Evolutionary conservation across 2,113 vertebrate genomes (phyloP).

Genomic region (Nesoenas mayeri): DNA sequence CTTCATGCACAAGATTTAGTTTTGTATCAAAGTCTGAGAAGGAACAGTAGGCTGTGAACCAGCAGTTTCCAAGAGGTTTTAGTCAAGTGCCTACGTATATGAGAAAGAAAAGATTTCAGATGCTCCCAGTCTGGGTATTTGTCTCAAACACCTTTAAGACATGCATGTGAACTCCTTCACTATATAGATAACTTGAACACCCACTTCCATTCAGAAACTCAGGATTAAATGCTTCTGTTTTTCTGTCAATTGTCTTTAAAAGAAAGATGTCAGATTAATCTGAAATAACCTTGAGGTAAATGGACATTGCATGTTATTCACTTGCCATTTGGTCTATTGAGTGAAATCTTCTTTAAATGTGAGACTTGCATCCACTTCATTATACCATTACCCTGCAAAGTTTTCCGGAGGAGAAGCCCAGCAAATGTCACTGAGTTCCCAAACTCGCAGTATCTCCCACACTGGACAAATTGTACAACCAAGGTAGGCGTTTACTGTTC

Average conservation of each 20-base stretch:
- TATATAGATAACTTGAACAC: rapidly evolving
- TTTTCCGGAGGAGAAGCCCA: neutral
- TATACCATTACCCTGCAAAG: neutral
- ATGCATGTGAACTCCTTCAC: neutral
- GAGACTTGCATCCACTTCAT: neutral
- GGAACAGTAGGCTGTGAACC: neutral
- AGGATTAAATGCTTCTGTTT: neutral
- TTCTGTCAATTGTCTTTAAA: neutral
- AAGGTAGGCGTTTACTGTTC: neutral
- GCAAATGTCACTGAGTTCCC: neutral
- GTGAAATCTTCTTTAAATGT: neutral
- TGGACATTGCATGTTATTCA: neutral
- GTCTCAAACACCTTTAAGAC: neutral
- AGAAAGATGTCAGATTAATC: neutral
- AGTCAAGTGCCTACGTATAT: neutral
- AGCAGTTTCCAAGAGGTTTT: neutral
- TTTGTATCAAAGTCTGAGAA: neutral
- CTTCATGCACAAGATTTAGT: neutral
- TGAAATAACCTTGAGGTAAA: neutral
- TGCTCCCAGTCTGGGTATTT: neutral
- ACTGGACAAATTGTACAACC: neutral
- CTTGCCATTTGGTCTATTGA: neutral
- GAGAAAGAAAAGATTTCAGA: neutral
- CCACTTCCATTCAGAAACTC: neutral
- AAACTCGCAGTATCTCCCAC: neutral